Evolutionary conservation across 2,888 invertebrate species (phyloP).

Genomic region (Apantesis nais): DNA sequence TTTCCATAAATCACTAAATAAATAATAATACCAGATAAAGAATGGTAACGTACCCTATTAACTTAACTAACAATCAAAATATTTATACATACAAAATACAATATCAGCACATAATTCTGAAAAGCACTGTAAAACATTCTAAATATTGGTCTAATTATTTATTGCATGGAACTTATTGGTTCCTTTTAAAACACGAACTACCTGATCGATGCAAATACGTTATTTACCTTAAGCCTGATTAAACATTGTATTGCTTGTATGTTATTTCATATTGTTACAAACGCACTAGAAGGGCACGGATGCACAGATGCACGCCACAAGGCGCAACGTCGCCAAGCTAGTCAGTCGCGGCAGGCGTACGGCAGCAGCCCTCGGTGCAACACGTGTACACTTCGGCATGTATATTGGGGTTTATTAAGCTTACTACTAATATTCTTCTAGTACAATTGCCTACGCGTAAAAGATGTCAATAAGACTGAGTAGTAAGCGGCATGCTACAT

Average conservation of each 20-base stretch:
- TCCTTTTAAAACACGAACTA: slow-evolving; percentile 64
- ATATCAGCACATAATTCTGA: slow-evolving; percentile 77
- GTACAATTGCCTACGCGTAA: slow-evolving; percentile 81
- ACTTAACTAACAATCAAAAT: slow-evolving; percentile 73
- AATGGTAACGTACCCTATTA: slow-evolving; percentile 80
- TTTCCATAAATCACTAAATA: slow-evolving; percentile 75
- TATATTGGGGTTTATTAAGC: slow-evolving; percentile 77
- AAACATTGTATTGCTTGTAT: slow-evolving; percentile 47
- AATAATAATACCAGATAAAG: slow-evolving; percentile 77
- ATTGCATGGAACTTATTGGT: slow-evolving; percentile 71
- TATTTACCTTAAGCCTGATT: slow-evolving; percentile 57
- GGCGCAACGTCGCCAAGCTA: slow-evolving; percentile 10
- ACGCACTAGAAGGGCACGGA: slow-evolving; percentile 30
- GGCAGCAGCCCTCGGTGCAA: slow-evolving; percentile 21
- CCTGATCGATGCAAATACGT: slow-evolving; percentile 67
- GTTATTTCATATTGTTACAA: slow-evolving; percentile 36
- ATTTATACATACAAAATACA: slow-evolving; percentile 72
- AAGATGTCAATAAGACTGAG: slow-evolving; percentile 80
- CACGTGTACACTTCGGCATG: slow-evolving; percentile 48
- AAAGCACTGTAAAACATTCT: slow-evolving; percentile 83
- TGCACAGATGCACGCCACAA: slow-evolving; percentile 19
- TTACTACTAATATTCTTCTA: slow-evolving; percentile 79
- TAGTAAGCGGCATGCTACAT: slow-evolving; percentile 78
- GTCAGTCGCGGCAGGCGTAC: slow-evolving; percentile 4
- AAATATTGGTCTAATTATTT: slow-evolving; percentile 84